A percentile compares a stretch with the other conserved stretches of the same genome.
Conservation (phyloP, 2,113 vertebrate species). For the Hyaena hyaena region DNA sequence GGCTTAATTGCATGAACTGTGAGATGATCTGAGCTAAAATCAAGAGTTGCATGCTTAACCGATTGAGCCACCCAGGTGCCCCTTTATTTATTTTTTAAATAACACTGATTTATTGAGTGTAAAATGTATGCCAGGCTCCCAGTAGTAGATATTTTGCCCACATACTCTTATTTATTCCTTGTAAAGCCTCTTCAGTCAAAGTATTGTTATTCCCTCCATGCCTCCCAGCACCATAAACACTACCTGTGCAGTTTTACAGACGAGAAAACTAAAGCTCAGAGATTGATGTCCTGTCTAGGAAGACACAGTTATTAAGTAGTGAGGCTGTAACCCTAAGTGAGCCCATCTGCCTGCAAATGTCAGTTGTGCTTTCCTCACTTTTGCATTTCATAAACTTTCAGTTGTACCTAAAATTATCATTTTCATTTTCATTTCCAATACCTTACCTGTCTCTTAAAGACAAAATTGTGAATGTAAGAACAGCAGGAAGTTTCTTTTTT, state of each 20-base stretch:
- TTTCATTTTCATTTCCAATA: not conserved
- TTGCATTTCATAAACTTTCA: not conserved
- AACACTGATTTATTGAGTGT: not conserved
- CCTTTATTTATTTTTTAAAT: not conserved
- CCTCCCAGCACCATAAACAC: not conserved
- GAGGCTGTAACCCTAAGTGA: not conserved
- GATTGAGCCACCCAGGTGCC: no score
- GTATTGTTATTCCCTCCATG: not conserved
- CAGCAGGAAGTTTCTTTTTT: not conserved
- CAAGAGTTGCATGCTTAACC: no score
- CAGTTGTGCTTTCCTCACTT: not conserved
- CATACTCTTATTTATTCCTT: not conserved
- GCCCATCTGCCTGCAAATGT: not conserved
- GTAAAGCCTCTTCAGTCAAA: not conserved
- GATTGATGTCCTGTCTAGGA: not conserved
- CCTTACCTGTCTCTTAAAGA: not conserved
- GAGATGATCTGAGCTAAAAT: no score
- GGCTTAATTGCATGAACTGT: no score
- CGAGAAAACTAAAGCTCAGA: not conserved
- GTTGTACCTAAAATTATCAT: not conserved
- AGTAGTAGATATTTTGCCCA: not conserved
- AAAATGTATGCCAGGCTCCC: not conserved
- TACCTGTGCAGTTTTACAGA: not conserved
- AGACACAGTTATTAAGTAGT: no score
- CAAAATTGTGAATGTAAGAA: not conserved